phyloP scores from a whole-genome alignment of 2,797 vertebrate species.

The Ispidina lecontei region DNA sequence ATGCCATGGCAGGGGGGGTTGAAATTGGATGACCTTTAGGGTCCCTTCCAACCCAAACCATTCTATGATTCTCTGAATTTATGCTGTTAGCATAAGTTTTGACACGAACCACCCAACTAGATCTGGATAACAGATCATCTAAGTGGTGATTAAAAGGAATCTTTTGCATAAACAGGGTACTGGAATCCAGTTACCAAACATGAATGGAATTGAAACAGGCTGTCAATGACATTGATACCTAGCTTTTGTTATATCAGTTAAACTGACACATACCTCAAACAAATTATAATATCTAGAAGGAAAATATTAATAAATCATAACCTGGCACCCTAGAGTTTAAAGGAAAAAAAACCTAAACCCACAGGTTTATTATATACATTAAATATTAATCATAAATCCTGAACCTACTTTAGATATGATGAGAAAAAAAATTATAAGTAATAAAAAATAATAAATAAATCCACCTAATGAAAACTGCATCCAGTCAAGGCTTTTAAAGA shows the following conservation, averaged over 20 bases:
- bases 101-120: neutral
- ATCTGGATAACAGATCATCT: neutral
- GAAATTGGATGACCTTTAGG: too few relatives aligned
- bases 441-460: neutral
- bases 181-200: neutral
- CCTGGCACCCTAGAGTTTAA: rapidly evolving
- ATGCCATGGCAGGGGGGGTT: too few relatives aligned
- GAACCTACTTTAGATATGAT: neutral
- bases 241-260: neutral
- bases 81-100: neutral
- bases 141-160: neutral
- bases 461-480: neutral
- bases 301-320: neutral
- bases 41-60: too few relatives aligned
- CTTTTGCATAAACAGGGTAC: neutral
- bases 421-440: neutral
- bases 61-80: neutral
- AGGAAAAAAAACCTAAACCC: neutral
- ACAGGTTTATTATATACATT: neutral
- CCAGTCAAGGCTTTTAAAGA: neutral
- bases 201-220: neutral
- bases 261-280: neutral
- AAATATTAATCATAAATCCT: neutral
- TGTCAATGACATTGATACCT: neutral
- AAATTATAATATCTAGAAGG: neutral